Percentiles rank a stretch among this genome's conserved stretches.
Conservation (phyloP, 2,797 vertebrate genomes). For the Kryptolebias ocellatus region DNA sequence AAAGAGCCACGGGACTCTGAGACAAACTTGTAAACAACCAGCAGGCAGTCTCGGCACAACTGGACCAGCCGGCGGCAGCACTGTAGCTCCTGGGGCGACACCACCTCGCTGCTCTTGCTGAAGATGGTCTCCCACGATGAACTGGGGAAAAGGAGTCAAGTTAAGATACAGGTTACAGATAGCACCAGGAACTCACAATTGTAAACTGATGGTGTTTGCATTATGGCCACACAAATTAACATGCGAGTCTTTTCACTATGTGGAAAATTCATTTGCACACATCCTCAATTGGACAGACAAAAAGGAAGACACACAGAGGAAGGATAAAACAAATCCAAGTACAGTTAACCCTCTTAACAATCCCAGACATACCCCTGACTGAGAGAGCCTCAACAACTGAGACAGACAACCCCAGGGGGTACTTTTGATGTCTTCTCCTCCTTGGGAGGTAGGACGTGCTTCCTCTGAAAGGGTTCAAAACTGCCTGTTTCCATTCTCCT, state of each 20-base stretch:
- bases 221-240: constrained; percentile 3
- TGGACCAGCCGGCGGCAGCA: constrained; percentile 95
- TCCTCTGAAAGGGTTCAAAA: constrained; percentile 70
- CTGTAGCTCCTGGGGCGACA: constrained; percentile 91
- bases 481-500: constrained; percentile 64
- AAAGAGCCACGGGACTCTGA: constrained; percentile 89
- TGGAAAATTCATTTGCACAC: constrained; percentile 7
- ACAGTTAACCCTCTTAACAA: constrained; percentile 78
- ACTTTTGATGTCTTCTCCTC: constrained; percentile 74
- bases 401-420: constrained; percentile 69
- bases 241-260: constrained; percentile 9
- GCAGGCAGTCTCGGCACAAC: constrained; percentile 94
- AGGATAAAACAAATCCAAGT: constrained; percentile 73
- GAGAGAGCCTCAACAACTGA: constrained; percentile 68
- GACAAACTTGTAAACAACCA: constrained; percentile 96
- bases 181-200: neutral
- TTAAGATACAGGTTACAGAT: neutral
- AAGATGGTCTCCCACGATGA: constrained; percentile 95
- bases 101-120: constrained; percentile 89
- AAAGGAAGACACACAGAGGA: constrained; percentile 42
- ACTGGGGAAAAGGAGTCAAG: constrained; percentile 74
- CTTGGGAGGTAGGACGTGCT: constrained; percentile 54
- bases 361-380: constrained; percentile 73
- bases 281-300: constrained; percentile 9
- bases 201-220: neutral